Base-by-base conservation (phyloP, 2,888 invertebrate species). In the Physocephala rufipes region DNA sequence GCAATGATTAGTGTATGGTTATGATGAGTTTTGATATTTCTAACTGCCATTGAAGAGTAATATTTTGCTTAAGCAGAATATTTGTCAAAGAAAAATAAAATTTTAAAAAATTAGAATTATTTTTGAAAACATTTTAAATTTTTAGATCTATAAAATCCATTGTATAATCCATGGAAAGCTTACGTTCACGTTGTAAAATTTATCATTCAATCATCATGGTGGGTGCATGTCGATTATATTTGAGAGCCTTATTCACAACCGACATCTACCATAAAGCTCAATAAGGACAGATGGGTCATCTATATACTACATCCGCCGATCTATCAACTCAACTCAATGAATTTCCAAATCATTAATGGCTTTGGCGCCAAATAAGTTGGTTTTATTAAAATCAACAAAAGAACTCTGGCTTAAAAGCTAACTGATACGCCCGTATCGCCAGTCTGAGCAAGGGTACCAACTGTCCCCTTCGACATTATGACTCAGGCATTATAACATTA, bases 281-380 rank as follows among this genome's bases (percentile, higher is more conserved):
- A 53, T 19, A 49, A 21, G n/a, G 4, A 55, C 7, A 24, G 24
- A 28, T 13, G 15, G 58, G 13, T 13, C 26, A 24, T 36, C 36
- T n/a, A n/a, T n/a, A n/a, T n/a, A n/a, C n/a, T n/a, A n/a, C n/a
- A n/a, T n/a, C n/a, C n/a, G n/a, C n/a, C n/a, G n/a, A n/a, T n/a
- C n/a, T n/a, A n/a, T n/a, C n/a, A n/a, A n/a, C 24, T 73, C 78
- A 79, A 80, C 79, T 78, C 79, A 82, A 81, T 81, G 79, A 79
- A n/a, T n/a, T 81, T 79, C 82, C 82, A 77, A 81, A 79, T 82
- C 81, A 81, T 81, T 81, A 82, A 82, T 59, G 78, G n/a, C 77
- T 78, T 26, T 28, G 78, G 78, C 78, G 79, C 76, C 77, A 76
- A 76, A 79, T n/a, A 67, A 79, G 81, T 81, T 81, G 81, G 77